These are phyloP conservation scores for Hirudinaria manillensis DNA, from an alignment of 2,888 invertebrate species.

Conservation along the genomic window DNA sequence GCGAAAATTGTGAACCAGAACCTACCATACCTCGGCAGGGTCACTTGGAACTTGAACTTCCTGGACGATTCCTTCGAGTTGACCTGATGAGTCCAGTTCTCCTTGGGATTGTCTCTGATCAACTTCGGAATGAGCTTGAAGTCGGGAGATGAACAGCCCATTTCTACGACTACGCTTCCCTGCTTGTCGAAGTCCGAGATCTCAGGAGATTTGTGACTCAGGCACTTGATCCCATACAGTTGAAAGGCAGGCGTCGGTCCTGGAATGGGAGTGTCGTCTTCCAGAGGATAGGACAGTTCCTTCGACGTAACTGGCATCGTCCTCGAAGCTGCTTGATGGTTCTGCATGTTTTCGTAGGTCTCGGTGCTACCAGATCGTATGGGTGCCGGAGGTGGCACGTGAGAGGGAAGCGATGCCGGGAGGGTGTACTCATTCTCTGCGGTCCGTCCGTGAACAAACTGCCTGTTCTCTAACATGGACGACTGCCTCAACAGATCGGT, in stretches of 20 bases:
- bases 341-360: not conserved
- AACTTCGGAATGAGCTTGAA: slow-evolving; percentile 39
- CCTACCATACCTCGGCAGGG: slow-evolving; percentile 47
- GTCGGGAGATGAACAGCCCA: not conserved
- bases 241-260: slow-evolving; percentile 48
- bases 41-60: slow-evolving; percentile 39
- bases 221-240: slow-evolving; percentile 44
- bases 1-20: slow-evolving; percentile 51
- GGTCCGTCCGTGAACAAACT: slow-evolving; percentile 35
- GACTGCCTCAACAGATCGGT: slow-evolving; percentile 45
- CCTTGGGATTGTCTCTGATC: slow-evolving; percentile 50
- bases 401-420: not conserved
- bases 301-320: not conserved
- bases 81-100: slow-evolving; percentile 46
- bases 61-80: slow-evolving; percentile 41
- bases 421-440: slow-evolving; percentile 11
- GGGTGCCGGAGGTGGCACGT: not conserved
- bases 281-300: not conserved
- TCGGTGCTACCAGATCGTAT: not conserved
- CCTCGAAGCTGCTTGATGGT: no score
- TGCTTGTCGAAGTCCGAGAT: slow-evolving; percentile 42
- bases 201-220: slow-evolving; percentile 47
- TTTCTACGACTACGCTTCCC: slow-evolving; percentile 1
- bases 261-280: slow-evolving; percentile 38
- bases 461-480: slow-evolving; percentile 27